A percentile compares a stretch with the other conserved stretches of the same genome.
Evolutionary conservation across 2,888 invertebrate genomes (phyloP).

Genomic region (Tenthredo amoena): DNA sequence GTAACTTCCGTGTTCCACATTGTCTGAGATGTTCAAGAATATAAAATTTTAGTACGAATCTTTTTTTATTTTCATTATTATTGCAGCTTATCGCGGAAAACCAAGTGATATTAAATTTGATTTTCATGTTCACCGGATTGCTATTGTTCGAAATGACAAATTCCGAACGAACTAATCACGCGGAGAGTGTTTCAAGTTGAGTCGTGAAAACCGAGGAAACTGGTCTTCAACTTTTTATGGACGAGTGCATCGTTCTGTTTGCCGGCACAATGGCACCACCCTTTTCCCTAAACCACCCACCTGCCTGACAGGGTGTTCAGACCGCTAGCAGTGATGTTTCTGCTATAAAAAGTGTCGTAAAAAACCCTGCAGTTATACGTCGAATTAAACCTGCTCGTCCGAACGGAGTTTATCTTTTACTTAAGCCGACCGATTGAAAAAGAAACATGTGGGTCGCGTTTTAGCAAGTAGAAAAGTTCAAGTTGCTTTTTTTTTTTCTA

Average conservation of each 20-base stretch:
- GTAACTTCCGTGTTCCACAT: not conserved
- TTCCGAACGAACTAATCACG: conserved; percentile 7
- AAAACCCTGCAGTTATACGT: conserved; percentile 10
- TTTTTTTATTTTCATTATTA: not conserved
- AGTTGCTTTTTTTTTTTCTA: not conserved
- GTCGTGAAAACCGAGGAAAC: conserved; percentile 6
- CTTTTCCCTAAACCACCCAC: conserved; percentile 7
- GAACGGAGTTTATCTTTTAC: conserved; percentile 34
- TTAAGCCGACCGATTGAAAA: conserved; percentile 1
- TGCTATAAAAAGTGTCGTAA: conserved; percentile 31
- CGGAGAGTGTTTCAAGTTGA: conserved; percentile 9
- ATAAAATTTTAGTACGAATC: not conserved
- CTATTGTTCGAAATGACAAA: not conserved
- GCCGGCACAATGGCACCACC: conserved; percentile 1
- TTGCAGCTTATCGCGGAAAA: not conserved
- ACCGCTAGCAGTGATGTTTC: conserved; percentile 10
- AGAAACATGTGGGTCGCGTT: not conserved
- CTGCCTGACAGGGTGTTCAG: not conserved
- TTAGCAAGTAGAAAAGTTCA: not conserved
- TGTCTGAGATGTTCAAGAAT: not conserved
- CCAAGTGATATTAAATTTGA: not conserved
- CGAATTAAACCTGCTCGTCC: conserved; percentile 14
- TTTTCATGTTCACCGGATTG: not conserved
- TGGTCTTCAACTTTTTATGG: conserved; percentile 18
- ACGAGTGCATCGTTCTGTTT: conserved; percentile 29